Base-by-base conservation (phyloP, 1,140 invertebrate genomes). In the Cardiocondyla obscurior region DNA sequence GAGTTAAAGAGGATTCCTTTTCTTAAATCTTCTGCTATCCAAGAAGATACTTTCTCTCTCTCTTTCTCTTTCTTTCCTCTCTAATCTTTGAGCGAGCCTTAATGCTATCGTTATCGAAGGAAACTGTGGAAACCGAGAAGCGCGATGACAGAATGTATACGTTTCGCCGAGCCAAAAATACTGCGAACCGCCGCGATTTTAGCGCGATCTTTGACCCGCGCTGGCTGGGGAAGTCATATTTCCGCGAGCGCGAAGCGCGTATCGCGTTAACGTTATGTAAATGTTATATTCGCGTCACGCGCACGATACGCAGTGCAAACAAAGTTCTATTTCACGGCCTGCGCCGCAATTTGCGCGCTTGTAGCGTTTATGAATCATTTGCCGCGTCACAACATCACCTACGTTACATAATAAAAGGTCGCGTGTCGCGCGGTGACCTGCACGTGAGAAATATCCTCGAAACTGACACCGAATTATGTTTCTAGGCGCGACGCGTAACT, bases 281-380 rank as follows among this genome's bases (percentile, higher is more conserved):
- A 67, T 42, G 46, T 79, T 79, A 42, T 22, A 79, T 69, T 79
- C 74, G n/a, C 65, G 62, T 67, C 74, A 69, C 46, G 74, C 49
- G 74, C 46, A 39, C 39, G 51, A 69, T 69, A 79, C 36, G 62
- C 74, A 69, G 42, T 79, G 67, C 62, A 79, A 77, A 65, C 73
- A 65, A 69, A 79, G 74, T 85, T 51, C 81, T 33, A n/a, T 42
- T 64, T 82, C 55, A 49, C 55, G 39, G 46, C 46, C 46, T 49
- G 53, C 55, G 81, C 12, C 33, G 73, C 81, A 85, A 82, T 84
- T 82, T 85, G 84, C 73, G 58, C 60, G 60, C 44, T 39, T 51
- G 74, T 67, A 53, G 16, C 60, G 16, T 51, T 77, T 79, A 55
- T 79, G 74, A 79, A 79, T 79, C 74, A 79, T 79, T 57, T 62